A percentile compares a stretch with the other conserved stretches of the same genome.
Evolutionary conservation across 2,113 vertebrate species (phyloP).

Genomic region (Catharus fuscescens): DNA sequence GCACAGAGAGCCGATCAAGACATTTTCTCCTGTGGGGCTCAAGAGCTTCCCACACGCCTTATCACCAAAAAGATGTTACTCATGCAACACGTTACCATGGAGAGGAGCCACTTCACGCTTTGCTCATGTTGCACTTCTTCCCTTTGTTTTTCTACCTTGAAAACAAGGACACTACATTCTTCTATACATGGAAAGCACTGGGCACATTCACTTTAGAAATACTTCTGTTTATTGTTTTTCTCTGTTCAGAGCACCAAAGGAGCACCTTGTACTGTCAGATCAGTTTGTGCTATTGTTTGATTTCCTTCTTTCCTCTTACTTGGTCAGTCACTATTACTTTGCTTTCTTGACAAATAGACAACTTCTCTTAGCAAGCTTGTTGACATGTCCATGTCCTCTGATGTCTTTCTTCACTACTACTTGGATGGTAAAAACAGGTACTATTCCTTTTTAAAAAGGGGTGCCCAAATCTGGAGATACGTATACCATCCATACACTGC

Average conservation of each 20-base stretch:
- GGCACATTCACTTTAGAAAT: background rate
- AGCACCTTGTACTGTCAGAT: background rate
- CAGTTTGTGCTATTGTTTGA: background rate
- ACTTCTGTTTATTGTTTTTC: background rate
- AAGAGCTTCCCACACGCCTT: background rate
- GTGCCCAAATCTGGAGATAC: background rate
- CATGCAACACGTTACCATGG: slow-evolving; percentile 2
- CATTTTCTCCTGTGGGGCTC: background rate
- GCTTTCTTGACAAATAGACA: background rate
- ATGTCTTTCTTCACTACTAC: background rate
- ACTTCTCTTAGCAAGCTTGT: background rate
- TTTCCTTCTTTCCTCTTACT: background rate
- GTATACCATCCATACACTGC: background rate
- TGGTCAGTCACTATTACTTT: background rate
- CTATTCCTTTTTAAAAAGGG: background rate
- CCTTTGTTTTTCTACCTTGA: slow-evolving; percentile 36
- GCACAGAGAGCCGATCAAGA: background rate
- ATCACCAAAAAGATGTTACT: background rate
- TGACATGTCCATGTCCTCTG: background rate
- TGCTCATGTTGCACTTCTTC: background rate
- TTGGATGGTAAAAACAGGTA: background rate
- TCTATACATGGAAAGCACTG: background rate
- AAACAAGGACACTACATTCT: slow-evolving; percentile 31
- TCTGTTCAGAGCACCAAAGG: background rate
- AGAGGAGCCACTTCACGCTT: slow-evolving; percentile 13